Evolutionary conservation across 2,888 invertebrate species (phyloP).

Genomic region (Dolichomitus sp.): DNA sequence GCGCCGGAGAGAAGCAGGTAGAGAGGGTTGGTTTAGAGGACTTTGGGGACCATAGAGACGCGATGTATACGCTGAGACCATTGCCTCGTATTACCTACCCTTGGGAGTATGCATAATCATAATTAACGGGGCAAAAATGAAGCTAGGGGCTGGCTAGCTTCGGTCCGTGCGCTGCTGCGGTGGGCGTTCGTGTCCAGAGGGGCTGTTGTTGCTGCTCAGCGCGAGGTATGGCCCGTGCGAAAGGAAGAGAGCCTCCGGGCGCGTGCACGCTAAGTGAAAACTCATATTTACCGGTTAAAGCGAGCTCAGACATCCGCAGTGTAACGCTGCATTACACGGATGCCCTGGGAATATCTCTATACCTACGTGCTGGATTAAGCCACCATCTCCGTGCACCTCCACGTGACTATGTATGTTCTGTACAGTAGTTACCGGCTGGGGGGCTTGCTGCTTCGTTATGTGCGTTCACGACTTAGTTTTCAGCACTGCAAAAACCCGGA

Average conservation of each 20-base stretch:
- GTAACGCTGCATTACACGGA: slow-evolving; percentile 77
- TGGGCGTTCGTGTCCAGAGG: slow-evolving; percentile 22
- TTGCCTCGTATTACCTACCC: slow-evolving; percentile 51
- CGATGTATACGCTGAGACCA: background rate
- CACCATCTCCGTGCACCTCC: slow-evolving; percentile 23
- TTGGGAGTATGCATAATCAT: slow-evolving; percentile 78
- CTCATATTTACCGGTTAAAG: slow-evolving; percentile 82
- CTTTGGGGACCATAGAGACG: background rate
- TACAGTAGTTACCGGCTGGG: background rate
- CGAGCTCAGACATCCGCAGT: slow-evolving; percentile 80
- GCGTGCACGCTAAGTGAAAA: slow-evolving; percentile 78
- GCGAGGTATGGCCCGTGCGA: slow-evolving; percentile 13
- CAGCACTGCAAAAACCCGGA: slow-evolving; percentile 48
- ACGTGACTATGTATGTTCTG: background rate
- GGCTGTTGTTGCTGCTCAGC: slow-evolving; percentile 1
- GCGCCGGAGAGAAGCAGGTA: background rate
- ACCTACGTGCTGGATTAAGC: slow-evolving; percentile 52
- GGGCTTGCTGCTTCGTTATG: slow-evolving; percentile 30
- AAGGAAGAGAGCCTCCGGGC: slow-evolving; percentile 50
- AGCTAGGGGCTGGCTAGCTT: slow-evolving; percentile 32
- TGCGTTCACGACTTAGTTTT: slow-evolving; percentile 57
- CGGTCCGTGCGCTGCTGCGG: slow-evolving; percentile 6
- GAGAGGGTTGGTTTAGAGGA: background rate
- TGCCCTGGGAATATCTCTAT: slow-evolving; percentile 72
- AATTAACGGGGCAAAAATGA: slow-evolving; percentile 80